Base-by-base conservation (phyloP, 2,113 vertebrate genomes). In the Benitochromis conjunctus region DNA sequence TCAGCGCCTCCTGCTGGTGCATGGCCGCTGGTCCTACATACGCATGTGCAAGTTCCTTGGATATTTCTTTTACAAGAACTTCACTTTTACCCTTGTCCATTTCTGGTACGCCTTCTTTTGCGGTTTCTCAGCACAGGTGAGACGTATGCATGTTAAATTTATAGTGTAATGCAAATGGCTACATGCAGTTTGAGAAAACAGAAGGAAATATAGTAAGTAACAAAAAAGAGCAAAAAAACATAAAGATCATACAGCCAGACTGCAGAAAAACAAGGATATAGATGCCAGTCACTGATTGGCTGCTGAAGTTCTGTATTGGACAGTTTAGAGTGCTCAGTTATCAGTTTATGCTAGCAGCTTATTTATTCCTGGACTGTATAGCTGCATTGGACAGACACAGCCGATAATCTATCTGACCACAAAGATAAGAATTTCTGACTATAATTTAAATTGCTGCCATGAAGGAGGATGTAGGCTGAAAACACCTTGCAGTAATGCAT, bases 21-120 rank as follows among this genome's bases (percentile, higher is more conserved):
- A 99, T 0, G 99, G 98, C 1, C 97, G 98, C 57, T 99, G 98
- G 99, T 99, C 98, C 16, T 99, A 99, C 81, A 95, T 98, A 53
- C 97, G 98, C 95, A 99, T 99, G 97, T 98, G 97, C 97, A 98
- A 97, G 90, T 99, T 99, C 92, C 96, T 99, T n/a, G 92, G 94
- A 34, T 99, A 99, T 86, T 99, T 99, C 92, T 99, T 99, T 93
- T 99, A 98, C 87, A 99, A 99, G 95, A 99, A 99, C 95, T 99
- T 99, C 93, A 96, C 97, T 92, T 99, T 99, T 92, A 99, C 98
- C 0, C 94, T 99, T 29, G 96, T 99, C 16, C 98, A 99, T 77
- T 97, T 99, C 96, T 99, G 99, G 98, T 99, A 98, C 9, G 97
- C 96, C 57, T 99, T 99, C 97, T 99, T 97, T 96, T 98, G 96